A percentile compares a stretch with the other conserved stretches of the same genome.
phyloP scores from a whole-genome alignment of 1,140 invertebrate genomes.

The Heterodera carotae region DNA sequence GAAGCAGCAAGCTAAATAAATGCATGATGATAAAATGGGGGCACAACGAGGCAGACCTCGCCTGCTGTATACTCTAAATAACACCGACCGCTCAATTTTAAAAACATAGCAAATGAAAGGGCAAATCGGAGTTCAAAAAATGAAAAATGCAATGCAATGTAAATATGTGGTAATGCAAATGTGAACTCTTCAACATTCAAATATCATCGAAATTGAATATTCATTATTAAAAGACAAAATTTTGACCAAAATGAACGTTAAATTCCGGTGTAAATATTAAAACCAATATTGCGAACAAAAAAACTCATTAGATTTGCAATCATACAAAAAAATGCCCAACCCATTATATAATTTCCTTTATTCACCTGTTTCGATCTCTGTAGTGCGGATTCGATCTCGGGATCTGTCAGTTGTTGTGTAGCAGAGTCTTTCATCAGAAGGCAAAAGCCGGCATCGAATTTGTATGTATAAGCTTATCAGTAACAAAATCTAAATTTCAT shows the following conservation, averaged over 20 bases:
- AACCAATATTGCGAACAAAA: conserved; percentile 19
- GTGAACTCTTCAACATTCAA: background rate
- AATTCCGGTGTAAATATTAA: conserved; percentile 15
- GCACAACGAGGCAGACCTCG: conserved; percentile 23
- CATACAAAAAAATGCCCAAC: conserved; percentile 29
- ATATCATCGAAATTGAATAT: conserved; percentile 10
- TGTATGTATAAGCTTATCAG: conserved; percentile 30
- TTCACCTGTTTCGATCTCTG: conserved; percentile 55
- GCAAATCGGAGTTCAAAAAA: conserved; percentile 23
- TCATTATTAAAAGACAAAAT: conserved; percentile 11
- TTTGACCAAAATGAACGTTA: conserved; percentile 10
- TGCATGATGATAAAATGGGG: conserved; percentile 25
- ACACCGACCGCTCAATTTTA: conserved; percentile 23
- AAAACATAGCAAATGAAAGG: conserved; percentile 26
- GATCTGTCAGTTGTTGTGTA: conserved; percentile 26
- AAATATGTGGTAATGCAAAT: conserved; percentile 14
- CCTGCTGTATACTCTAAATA: conserved; percentile 27
- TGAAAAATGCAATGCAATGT: conserved; percentile 26
- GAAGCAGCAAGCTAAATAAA: conserved; percentile 58
- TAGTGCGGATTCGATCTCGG: conserved; percentile 48
- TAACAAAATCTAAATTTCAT: background rate
- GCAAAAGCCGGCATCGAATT: conserved; percentile 40
- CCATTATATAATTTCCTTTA: conserved; percentile 14
- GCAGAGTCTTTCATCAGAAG: conserved; percentile 38
- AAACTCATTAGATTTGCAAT: conserved; percentile 24